phyloP scores from a whole-genome alignment of 2,113 vertebrate species.

The Callionymus lyra region DNA sequence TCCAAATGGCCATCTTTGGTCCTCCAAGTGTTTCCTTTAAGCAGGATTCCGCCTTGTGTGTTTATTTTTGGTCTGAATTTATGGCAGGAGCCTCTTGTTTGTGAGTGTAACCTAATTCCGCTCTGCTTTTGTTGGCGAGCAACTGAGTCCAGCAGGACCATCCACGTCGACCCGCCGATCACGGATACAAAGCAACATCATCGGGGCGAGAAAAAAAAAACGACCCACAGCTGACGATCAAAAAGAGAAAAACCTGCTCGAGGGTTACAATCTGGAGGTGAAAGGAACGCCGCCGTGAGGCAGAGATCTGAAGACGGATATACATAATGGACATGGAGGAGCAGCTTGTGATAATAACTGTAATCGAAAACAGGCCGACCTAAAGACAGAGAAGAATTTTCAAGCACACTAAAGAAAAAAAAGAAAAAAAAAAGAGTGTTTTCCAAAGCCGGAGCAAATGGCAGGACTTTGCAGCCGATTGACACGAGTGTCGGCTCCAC shows the following conservation, averaged over 20 bases:
- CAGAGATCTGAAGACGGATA: constrained; percentile 38
- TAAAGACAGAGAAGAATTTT: constrained; percentile 38
- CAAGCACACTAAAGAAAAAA: constrained; percentile 31
- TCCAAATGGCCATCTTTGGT: no score
- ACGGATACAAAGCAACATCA: constrained; percentile 3
- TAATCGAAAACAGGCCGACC: constrained; percentile 56
- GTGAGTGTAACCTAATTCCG: constrained; percentile 27
- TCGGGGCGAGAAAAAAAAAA: background rate
- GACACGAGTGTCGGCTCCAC: constrained; percentile 39
- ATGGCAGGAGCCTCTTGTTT: constrained; percentile 19
- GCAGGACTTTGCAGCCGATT: constrained; percentile 31
- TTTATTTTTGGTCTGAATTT: constrained; percentile 23
- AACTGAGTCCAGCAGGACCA: constrained; percentile 13
- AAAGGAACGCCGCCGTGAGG: constrained; percentile 36
- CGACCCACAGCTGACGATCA: constrained; percentile 44
- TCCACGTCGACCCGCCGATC: constrained; percentile 4
- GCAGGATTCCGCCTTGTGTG: background rate
- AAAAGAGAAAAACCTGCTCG: constrained; percentile 3
- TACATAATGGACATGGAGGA: constrained; percentile 31
- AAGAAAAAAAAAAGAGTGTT: constrained; percentile 42
- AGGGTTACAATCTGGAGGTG: constrained; percentile 36
- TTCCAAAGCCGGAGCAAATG: constrained; percentile 41
- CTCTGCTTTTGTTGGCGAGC: constrained; percentile 39
- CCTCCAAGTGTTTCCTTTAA: background rate
- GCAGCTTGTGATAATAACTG: constrained; percentile 64